These are phyloP conservation scores for Drosophila flavopinicola DNA, from an alignment of 2,888 invertebrate genomes.

Conservation along the genomic window DNA sequence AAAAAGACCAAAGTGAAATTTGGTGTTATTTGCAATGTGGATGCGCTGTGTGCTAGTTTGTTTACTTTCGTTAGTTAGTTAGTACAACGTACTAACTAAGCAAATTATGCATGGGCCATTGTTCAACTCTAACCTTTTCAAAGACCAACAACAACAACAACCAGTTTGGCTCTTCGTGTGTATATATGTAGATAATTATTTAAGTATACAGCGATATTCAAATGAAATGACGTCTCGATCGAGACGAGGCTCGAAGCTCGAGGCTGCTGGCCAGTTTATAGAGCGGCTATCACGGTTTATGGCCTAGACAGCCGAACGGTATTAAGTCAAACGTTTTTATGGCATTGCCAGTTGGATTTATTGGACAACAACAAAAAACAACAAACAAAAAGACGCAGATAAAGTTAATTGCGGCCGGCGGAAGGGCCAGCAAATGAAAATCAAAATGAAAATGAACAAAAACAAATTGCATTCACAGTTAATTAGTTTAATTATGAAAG, in stretches of 20 bases:
- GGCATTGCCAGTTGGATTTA: slow-evolving; percentile 50
- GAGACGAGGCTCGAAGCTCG: slow-evolving; percentile 54
- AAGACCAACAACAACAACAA: slow-evolving; percentile 37
- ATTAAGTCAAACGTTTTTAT: slow-evolving; percentile 54
- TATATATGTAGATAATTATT: slow-evolving; percentile 14
- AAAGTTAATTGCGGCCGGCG: slow-evolving; percentile 46
- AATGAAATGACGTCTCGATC: slow-evolving; percentile 36
- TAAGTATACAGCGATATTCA: slow-evolving; percentile 33
- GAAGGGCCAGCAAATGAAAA: slow-evolving; percentile 51
- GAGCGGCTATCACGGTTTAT: slow-evolving; percentile 59
- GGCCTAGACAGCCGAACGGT: slow-evolving; percentile 69
- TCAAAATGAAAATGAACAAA: slow-evolving; percentile 4
- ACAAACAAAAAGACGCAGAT: slow-evolving; percentile 22
- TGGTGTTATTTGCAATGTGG: slow-evolving; percentile 50
- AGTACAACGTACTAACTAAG: neutral
- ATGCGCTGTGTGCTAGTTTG: slow-evolving; percentile 33
- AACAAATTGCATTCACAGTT: slow-evolving; percentile 54
- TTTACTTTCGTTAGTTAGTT: slow-evolving; percentile 46
- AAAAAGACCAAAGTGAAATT: slow-evolving; percentile 63
- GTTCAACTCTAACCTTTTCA: slow-evolving; percentile 65
- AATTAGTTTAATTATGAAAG: slow-evolving; percentile 72
- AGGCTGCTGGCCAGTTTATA: slow-evolving; percentile 58
- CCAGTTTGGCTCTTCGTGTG: slow-evolving; percentile 50
- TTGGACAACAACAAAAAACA: slow-evolving; percentile 14
- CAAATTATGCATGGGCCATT: slow-evolving; percentile 23